Evolutionary conservation across 53 echinoderm and acorn worm genomes (phyloP).

Genomic region (Paracentrotus lividus): DNA sequence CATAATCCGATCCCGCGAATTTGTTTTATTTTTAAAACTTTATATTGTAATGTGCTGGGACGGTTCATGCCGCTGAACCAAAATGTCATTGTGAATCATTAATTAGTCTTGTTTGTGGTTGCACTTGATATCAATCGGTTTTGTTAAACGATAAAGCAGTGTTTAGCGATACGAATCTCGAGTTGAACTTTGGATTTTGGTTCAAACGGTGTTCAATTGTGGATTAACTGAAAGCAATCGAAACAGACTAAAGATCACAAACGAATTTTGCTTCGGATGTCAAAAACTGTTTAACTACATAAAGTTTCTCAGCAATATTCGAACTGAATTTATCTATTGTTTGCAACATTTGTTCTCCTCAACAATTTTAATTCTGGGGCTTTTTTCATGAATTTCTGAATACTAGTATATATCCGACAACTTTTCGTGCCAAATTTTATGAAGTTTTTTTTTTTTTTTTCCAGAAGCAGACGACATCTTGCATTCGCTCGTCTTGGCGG

Average conservation of each 20-base stretch:
- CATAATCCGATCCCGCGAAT: background rate
- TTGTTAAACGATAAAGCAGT: background rate
- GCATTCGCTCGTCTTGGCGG: background rate
- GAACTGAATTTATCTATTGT: no score
- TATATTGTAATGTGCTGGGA: background rate
- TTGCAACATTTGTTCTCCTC: background rate
- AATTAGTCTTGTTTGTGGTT: background rate
- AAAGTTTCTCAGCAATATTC: no score
- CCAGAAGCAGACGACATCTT: slow-evolving; percentile 30
- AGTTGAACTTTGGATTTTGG: slow-evolving; percentile 35
- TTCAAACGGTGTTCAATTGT: background rate
- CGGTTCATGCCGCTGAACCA: background rate
- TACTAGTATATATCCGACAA: background rate
- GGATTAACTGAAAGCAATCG: background rate
- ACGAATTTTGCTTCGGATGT: background rate
- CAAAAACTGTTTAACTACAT: no score
- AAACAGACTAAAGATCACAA: background rate
- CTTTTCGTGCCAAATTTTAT: background rate
- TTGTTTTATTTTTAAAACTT: background rate
- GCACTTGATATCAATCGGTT: background rate
- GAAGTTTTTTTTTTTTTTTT: no score
- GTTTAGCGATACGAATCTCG: background rate
- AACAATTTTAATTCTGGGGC: background rate
- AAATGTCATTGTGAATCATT: background rate
- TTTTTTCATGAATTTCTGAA: background rate